Evolutionary conservation across 2,797 vertebrate genomes (phyloP).

Genomic region (Graptemys geographica): DNA sequence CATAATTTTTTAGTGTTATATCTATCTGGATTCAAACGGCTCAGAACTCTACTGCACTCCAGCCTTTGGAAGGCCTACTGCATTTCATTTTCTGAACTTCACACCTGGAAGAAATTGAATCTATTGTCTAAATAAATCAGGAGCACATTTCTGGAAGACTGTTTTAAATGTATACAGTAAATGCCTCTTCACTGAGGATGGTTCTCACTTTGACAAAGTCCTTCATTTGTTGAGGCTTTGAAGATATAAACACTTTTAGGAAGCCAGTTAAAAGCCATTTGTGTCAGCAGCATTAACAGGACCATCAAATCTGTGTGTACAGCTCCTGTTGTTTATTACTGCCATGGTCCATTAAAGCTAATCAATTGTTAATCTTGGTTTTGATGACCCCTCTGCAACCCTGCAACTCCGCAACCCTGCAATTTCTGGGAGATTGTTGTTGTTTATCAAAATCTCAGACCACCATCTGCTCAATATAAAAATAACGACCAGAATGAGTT

Average conservation of each 20-base stretch:
- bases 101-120: neutral
- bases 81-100: neutral
- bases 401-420: constrained; percentile 63
- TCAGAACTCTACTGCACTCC: neutral
- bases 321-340: constrained; percentile 80
- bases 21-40: neutral
- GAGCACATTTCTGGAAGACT: neutral
- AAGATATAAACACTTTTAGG: constrained; percentile 54
- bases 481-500: constrained; percentile 66
- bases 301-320: constrained; percentile 73
- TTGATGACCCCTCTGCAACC: constrained; percentile 76
- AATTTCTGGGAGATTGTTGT: constrained; percentile 72
- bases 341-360: constrained; percentile 82
- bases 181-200: constrained; percentile 3
- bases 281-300: constrained; percentile 72
- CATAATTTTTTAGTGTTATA: neutral
- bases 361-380: constrained; percentile 87
- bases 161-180: constrained; percentile 23
- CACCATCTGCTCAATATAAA: constrained; percentile 75
- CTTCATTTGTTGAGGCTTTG: constrained; percentile 18
- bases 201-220: constrained; percentile 38
- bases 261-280: constrained; percentile 68
- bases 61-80: neutral
- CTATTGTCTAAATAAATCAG: constrained; percentile 30
- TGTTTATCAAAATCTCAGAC: constrained; percentile 81